Evolutionary conservation across 2,113 vertebrate species (phyloP), one percentile per base, ranked within the genome.

Genomic region (Cryptotis parvus): DNA sequence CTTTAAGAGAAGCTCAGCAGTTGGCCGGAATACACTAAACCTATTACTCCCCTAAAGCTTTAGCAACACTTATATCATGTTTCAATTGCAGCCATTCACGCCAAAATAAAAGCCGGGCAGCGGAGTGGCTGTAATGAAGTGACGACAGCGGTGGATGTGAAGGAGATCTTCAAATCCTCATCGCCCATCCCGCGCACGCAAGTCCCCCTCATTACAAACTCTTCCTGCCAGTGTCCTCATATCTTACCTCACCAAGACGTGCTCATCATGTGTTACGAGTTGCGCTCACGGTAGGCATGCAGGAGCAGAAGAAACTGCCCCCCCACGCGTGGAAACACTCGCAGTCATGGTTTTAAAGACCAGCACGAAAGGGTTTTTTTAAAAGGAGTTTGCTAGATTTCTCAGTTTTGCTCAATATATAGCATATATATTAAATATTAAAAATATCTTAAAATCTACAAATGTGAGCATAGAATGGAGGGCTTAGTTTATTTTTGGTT

Each of bases 241-340:
- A 98, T 98, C 91, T 97, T 98, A 0, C 98, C 97, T 0, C 98
- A 98, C 85, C 98, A 98, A 75, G 98, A 98, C 3, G 98, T 98
- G 33, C 98, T 98, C 76, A 98, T 98, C 93, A 98, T 98, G 98
- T n/a, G n/a, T 98, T 98, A 98, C 0, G 98, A 98, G 74, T 97
- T 97, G 97, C 98, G 96, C 14, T 98, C 98, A 26, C 97, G 98
- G 98, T 98, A 95, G 94, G 97, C 86, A 4, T 6, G 0, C 1
- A 11, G 29, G 18, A 22, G 9, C 12, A 15, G 65, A 8, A 63
- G 18, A 39, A 52, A 20, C 6, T n/a, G 37, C 33, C 89, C 24
- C n/a, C 0, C 2, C 10, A n/a, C 43, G 65, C n/a, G n/a, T 41
- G 4, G 16, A 74, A 63, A 63, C 2, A 0, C 12, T 61, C 26